Evolutionary conservation across 2,888 invertebrate species (phyloP).

Genomic region (Brassicogethes aeneus): DNA sequence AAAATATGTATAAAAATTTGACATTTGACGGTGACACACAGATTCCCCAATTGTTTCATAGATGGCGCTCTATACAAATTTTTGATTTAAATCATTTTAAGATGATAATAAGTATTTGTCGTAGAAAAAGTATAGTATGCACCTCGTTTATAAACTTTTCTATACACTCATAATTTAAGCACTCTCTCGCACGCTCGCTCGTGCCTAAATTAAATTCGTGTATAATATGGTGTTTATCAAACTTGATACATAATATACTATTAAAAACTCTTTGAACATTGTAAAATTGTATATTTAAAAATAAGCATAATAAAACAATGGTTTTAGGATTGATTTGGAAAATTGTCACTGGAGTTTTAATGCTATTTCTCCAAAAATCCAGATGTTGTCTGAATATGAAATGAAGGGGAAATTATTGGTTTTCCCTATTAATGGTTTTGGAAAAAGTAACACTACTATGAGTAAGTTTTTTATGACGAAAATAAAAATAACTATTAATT

Average conservation of each 20-base stretch:
- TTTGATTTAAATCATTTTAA: too few species aligned
- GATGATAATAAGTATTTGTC: too few species aligned
- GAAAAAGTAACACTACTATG: conserved; percentile 56
- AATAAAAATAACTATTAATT: neutral
- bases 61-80: too few species aligned
- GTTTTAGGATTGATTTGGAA: conserved; percentile 47
- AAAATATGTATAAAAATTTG: too few species aligned
- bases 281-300: neutral
- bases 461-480: conserved; percentile 33
- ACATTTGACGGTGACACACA: too few species aligned
- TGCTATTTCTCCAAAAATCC: conserved; percentile 46
- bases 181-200: too few species aligned
- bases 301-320: neutral
- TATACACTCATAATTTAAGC: neutral
- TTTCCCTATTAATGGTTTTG: conserved; percentile 58
- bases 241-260: neutral
- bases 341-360: conserved; percentile 44
- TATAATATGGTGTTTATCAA: too few species aligned
- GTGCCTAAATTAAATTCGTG: too few species aligned
- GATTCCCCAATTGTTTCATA: too few species aligned
- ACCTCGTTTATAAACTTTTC: too few species aligned
- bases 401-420: conserved; percentile 57
- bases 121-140: too few species aligned
- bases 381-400: conserved; percentile 58
- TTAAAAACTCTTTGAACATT: neutral